Evolutionary conservation across 2,113 vertebrate species (phyloP).

Genomic region (Tachuris rubrigastra): DNA sequence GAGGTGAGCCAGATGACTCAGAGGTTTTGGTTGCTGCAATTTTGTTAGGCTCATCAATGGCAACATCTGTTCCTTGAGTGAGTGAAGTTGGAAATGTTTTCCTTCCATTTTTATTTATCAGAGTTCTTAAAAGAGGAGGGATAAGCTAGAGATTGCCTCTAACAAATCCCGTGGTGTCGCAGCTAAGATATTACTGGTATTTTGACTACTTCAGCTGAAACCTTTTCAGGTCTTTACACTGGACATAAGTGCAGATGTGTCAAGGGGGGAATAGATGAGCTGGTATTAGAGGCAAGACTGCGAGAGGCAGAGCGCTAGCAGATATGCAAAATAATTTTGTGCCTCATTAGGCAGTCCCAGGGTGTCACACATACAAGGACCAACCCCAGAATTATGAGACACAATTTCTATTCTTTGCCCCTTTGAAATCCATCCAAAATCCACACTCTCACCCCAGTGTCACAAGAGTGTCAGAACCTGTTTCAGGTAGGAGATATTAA

Average conservation of each 20-base stretch:
- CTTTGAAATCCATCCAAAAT: not conserved
- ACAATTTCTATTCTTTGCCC: not conserved
- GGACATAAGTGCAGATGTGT: not conserved
- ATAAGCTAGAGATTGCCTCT: not conserved
- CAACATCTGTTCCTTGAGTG: not conserved
- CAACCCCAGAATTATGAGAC: not conserved
- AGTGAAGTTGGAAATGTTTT: not conserved
- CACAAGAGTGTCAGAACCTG: not conserved
- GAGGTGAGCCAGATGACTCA: not conserved
- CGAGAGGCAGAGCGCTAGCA: not conserved
- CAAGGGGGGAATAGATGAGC: not conserved
- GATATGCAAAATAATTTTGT: not conserved
- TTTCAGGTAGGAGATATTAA: not conserved
- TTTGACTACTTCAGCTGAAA: not conserved
- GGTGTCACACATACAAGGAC: not conserved
- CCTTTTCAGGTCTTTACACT: not conserved
- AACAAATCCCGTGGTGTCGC: not conserved
- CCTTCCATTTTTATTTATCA: not conserved
- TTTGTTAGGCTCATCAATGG: not conserved
- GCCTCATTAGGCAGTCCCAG: not conserved
- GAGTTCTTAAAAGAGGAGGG: not conserved
- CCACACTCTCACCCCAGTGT: not conserved
- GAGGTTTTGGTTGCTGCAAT: not conserved
- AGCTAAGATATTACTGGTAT: not conserved
- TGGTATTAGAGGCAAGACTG: not conserved